A percentile compares a stretch with the other conserved stretches of the same genome.
Evolutionary conservation across 2,797 vertebrate species (phyloP).

Genomic region (Smutsia gigantea): DNA sequence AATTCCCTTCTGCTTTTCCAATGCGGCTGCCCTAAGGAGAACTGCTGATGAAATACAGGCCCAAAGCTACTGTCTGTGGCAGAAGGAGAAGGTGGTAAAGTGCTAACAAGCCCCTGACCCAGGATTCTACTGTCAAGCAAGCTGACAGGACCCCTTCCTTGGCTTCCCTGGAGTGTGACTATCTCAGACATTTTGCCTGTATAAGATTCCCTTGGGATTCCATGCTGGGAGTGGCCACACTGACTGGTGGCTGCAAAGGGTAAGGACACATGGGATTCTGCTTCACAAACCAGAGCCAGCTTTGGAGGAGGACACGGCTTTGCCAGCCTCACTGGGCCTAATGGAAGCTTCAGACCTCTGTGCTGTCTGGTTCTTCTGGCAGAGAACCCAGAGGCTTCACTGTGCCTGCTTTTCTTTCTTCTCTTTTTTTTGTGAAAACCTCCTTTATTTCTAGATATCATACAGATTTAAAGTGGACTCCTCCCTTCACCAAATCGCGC

Average conservation of each 20-base stretch:
- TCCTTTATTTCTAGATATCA: slow-evolving; percentile 28
- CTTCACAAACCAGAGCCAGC: background rate
- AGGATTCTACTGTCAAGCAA: background rate
- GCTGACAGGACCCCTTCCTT: background rate
- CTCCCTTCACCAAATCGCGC: slow-evolving; percentile 8
- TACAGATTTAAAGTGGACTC: slow-evolving; percentile 20
- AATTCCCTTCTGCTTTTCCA: background rate
- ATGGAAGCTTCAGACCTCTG: background rate
- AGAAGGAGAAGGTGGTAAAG: background rate
- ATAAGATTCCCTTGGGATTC: background rate
- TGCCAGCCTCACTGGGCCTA: background rate
- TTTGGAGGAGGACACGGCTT: background rate
- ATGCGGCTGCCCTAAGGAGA: background rate
- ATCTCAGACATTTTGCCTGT: background rate
- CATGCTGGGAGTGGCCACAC: background rate
- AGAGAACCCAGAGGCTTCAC: background rate
- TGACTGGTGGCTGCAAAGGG: background rate
- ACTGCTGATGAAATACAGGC: background rate
- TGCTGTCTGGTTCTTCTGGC: background rate
- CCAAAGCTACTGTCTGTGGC: background rate
- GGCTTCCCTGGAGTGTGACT: background rate
- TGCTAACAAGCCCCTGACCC: background rate
- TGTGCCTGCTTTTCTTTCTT: background rate
- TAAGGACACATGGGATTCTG: background rate
- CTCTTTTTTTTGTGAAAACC: background rate